A percentile compares a stretch with the other conserved stretches of the same genome.
phyloP scores from a whole-genome alignment of 2,888 invertebrate genomes.

The Spatulosminthurus flaviceps region DNA sequence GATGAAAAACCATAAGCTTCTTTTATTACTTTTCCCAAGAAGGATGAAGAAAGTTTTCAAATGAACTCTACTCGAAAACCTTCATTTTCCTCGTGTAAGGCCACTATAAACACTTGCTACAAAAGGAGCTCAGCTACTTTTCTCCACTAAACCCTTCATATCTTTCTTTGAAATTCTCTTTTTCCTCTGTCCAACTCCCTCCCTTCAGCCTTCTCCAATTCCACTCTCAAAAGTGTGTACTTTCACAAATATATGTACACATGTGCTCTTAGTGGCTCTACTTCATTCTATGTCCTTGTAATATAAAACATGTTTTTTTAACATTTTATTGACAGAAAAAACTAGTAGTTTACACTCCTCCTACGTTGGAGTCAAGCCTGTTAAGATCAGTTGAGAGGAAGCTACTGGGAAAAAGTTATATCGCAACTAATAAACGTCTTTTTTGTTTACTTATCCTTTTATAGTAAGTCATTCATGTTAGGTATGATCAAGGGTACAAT shows the following conservation, averaged over 20 bases:
- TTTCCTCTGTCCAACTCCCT: too few species aligned
- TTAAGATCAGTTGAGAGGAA: conserved; percentile 19
- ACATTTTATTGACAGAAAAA: conserved; percentile 28
- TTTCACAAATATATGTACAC: neutral
- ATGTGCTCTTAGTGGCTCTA: neutral
- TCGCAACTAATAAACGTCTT: conserved; percentile 36
- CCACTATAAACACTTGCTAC: conserved; percentile 29
- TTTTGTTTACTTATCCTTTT: conserved; percentile 31
- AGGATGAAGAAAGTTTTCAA: conserved; percentile 40
- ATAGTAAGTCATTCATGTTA: conserved; percentile 19
- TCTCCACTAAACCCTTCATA: neutral
- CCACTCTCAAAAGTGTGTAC: neutral
- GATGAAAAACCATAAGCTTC: conserved; percentile 49
- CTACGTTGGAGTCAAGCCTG: neutral
- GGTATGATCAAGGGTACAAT: conserved; percentile 18
- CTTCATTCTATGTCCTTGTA: neutral
- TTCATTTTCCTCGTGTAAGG: conserved; percentile 30
- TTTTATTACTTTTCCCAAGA: conserved; percentile 42
- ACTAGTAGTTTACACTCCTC: conserved; percentile 12
- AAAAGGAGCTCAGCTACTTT: neutral
- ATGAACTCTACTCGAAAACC: conserved; percentile 32
- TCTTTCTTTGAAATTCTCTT: neutral
- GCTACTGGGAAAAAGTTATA: conserved; percentile 35
- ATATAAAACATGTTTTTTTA: conserved; percentile 20
- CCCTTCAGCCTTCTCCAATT: neutral